Conservation (phyloP, 2,888 invertebrate species). For the Cheilosia impressa region DNA sequence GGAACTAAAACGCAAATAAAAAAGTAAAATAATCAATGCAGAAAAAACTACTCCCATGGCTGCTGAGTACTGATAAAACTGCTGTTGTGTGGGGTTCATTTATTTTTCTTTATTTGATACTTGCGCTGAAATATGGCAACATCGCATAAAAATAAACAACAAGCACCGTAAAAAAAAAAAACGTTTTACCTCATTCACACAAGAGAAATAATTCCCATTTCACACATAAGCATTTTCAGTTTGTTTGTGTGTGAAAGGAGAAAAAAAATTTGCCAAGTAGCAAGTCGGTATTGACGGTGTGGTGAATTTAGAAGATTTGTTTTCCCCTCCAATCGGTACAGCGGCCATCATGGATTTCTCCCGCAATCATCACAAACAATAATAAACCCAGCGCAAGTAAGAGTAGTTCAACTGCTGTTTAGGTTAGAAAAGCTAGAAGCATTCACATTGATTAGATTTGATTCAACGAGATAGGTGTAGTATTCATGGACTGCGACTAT, state of each 20-base stretch:
- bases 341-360: conserved; percentile 70
- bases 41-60: conserved; percentile 39
- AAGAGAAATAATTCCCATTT: conserved; percentile 13
- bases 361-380: background rate
- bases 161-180: conserved; percentile 20
- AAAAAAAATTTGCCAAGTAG: conserved; percentile 21
- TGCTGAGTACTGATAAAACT: conserved; percentile 18
- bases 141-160: conserved; percentile 44
- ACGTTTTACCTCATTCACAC: conserved; percentile 3
- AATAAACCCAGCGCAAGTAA: background rate
- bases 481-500: too few species aligned
- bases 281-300: conserved; percentile 12
- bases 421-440: conserved; percentile 8
- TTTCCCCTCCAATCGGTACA: conserved; percentile 65
- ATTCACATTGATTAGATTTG: background rate
- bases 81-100: conserved; percentile 52
- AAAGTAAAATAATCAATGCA: conserved; percentile 44
- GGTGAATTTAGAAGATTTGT: conserved; percentile 52
- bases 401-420: background rate
- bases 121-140: conserved; percentile 53
- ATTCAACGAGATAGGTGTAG: too few species aligned
- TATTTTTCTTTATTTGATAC: conserved; percentile 51
- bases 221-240: conserved; percentile 13
- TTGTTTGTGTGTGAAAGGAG: background rate
- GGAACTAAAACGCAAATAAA: conserved; percentile 25